These are phyloP conservation scores for Drosophila sp. DNA, from an alignment of 1,140 invertebrate genomes.

Conservation along the genomic window DNA sequence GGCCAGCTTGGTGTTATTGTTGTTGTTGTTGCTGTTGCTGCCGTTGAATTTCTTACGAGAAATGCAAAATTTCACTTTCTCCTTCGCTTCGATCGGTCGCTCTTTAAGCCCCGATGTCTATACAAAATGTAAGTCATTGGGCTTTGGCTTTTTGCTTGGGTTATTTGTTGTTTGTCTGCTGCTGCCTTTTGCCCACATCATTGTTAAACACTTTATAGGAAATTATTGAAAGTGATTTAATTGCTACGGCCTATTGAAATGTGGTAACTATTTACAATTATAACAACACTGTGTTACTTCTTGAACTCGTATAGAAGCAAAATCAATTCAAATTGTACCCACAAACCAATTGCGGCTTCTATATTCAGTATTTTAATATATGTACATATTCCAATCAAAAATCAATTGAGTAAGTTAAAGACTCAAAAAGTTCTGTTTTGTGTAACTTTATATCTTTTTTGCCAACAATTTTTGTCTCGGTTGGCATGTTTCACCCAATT, in stretches of 20 bases:
- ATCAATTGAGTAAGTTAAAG: too few relatives aligned
- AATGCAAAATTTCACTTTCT: conserved; percentile 82
- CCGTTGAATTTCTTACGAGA: conserved; percentile 42
- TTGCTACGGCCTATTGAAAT: conserved; percentile 20
- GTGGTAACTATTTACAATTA: conserved; percentile 14
- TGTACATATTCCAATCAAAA: too few relatives aligned
- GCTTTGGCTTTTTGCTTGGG: conserved; percentile 41
- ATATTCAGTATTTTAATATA: too few relatives aligned
- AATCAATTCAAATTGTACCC: neutral
- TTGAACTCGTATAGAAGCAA: neutral
- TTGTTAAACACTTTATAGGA: conserved; percentile 47
- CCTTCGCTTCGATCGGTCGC: conserved; percentile 63
- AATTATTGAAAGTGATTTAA: conserved; percentile 21
- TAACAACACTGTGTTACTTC: neutral
- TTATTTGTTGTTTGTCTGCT: conserved; percentile 25
- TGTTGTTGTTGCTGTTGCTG: conserved; percentile 31
- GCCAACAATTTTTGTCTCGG: too few relatives aligned
- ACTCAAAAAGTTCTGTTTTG: too few relatives aligned
- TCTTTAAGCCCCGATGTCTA: conserved; percentile 19
- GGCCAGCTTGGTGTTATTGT: conserved; percentile 31
- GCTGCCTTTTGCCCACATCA: neutral
- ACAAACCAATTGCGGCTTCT: too few relatives aligned
- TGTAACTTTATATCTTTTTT: too few relatives aligned
- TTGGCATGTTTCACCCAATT: too few relatives aligned
- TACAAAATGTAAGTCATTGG: conserved; percentile 74